Evolutionary conservation across 2,113 vertebrate species (phyloP).

Genomic region (Urocitellus parryii): DNA sequence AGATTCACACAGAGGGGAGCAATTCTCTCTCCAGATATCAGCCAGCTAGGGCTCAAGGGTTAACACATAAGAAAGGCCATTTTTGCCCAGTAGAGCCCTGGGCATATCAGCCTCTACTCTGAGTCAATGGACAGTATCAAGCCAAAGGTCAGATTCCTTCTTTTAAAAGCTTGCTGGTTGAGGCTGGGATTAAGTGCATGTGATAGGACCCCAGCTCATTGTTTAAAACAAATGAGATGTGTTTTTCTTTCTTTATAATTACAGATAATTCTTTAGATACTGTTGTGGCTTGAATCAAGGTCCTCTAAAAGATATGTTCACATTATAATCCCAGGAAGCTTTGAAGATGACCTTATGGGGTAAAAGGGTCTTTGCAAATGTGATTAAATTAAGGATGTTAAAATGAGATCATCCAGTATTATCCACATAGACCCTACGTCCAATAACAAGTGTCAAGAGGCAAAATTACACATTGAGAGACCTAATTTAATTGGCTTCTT

Average conservation of each 20-base stretch:
- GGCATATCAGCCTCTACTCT: not conserved
- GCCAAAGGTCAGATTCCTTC: not conserved
- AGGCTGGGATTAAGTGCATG: not conserved
- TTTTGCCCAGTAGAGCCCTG: not conserved
- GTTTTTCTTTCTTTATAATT: not conserved
- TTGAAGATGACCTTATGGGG: not conserved
- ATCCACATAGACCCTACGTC: not conserved
- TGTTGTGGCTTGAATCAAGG: not conserved
- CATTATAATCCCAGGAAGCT: not conserved
- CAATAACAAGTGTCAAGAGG: not conserved
- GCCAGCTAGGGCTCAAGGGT: not conserved
- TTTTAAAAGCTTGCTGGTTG: not conserved
- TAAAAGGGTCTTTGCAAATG: not conserved
- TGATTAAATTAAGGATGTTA: not conserved
- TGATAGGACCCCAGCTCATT: not conserved
- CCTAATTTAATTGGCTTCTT: not conserved
- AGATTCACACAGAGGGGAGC: not conserved
- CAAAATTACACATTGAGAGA: not conserved
- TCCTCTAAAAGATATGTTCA: not conserved
- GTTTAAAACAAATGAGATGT: not conserved
- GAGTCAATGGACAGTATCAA: rapidly evolving
- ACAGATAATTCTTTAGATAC: not conserved
- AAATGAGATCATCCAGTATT: conserved; percentile 15
- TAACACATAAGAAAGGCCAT: not conserved
- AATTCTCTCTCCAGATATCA: not conserved